Evolutionary conservation across 2,113 vertebrate species (phyloP), one percentile per base, ranked within the genome.

Genomic region (Acanthochromis polyacanthus): DNA sequence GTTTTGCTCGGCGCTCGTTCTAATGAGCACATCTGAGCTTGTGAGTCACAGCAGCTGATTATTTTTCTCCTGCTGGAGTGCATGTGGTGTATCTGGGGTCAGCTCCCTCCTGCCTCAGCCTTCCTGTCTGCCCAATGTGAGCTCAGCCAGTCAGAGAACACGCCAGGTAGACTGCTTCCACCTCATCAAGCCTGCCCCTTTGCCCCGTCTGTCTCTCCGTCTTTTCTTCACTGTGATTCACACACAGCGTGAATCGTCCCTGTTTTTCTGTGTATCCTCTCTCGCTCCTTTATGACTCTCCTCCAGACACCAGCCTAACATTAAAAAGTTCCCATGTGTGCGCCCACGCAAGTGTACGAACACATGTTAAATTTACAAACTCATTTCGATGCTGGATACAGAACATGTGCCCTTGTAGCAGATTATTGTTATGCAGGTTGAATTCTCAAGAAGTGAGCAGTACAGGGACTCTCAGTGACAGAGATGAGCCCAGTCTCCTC

Each of bases 121-220:
- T 83, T 75, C 64, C 88, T 78, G 85, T 88, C 84, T 71, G 69
- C 40, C 82, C 84, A 14, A 77, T 79, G 71, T 76, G 81, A 83
- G 78, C 71, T 56, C 78, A 78, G 75, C 64, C 85, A 16, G 60
- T 32, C 23, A 70, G 66, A 85, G 66, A 53, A 51, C 67, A 58
- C 57, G 89, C 87, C 91, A 85, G 88, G 88, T 88, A 82, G 75
- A 84, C 75, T 66, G 5, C 88, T 91, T 92, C 90, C 91, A 91
- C 86, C 85, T 86, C 88, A 89, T 88, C 89, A 74, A 89, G 80
- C 75, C 65, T 75, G 63, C 51, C 80, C 74, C 87, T 70, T 78
- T 85, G 71, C 78, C 86, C 73, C 73, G 45, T 68, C 85, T 76
- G 87, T 73, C 82, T 79, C 83, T 79, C 72, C 11, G 0, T 71